Base-by-base conservation (phyloP, 2,797 vertebrate species). In the Hippoglossus hippoglossus region DNA sequence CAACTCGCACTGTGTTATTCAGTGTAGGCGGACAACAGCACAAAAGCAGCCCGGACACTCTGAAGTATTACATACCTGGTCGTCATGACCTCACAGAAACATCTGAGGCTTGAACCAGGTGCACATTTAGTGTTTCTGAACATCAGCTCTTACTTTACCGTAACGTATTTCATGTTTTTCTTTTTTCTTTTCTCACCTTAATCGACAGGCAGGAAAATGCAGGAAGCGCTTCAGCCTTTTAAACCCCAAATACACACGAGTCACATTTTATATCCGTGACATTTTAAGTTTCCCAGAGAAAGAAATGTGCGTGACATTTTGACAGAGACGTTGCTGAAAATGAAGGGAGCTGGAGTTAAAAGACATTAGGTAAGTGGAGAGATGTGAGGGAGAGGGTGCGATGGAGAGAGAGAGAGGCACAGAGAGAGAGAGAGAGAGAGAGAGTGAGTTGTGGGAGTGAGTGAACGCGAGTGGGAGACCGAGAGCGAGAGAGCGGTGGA, bases 401-500 rank as follows among this genome's bases (percentile, higher is more conserved):
- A 80, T 78, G 57, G 67, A 69, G 81, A 47, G 78, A 4, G 36
- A 46, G 44, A 19, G 44, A 8, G 44, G 28, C 84, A 81, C 50
- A 15, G 70, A 87, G 78, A 79, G 75, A 62, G 64, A 70, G 71
- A 77, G 69, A 81, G 72, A 36, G 34, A 36, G 34, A 41, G 39
- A 16, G 39, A 5, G 39, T 13, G 39, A 41, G 44, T 34, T 34
- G 55, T 57, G 55, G 56, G 56, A 58, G 56, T 39, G 34, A 41
- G 56, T 25, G 57, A 71, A 26, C 71, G 74, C 75, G 85, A 80
- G 72, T 36, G 36, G 56, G 56, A 36, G 85, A 80, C 50, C 10
- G 70, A 87, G 78, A 79, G 75, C 63, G 65, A 71, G 71, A 79
- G 70, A 81, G 73, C 68, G 56, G 73, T 16, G 46, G 72, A 58